Evolutionary conservation across 1,140 invertebrate genomes (phyloP).

Genomic region (Drosophila setifemur): DNA sequence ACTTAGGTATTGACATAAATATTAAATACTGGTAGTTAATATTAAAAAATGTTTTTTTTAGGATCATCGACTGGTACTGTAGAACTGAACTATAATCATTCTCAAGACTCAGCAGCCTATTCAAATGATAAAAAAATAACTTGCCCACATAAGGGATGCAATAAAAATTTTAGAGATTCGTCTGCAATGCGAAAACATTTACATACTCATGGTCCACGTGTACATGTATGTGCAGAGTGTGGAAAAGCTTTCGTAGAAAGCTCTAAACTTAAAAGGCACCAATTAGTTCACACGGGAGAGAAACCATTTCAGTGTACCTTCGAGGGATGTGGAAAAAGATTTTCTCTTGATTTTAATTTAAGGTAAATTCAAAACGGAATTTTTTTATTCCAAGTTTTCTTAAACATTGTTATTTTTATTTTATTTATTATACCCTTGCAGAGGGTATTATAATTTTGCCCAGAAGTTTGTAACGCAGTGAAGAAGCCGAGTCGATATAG

Average conservation of each 20-base stretch:
- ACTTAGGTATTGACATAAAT: slow-evolving; percentile 1
- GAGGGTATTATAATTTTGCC: too few species aligned
- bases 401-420: too few species aligned
- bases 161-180: slow-evolving; percentile 99
- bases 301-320: slow-evolving; percentile 99
- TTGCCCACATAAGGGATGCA: slow-evolving; percentile 97
- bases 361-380: slow-evolving; percentile 82
- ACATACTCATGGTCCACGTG: slow-evolving; percentile 97
- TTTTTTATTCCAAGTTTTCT: too few species aligned
- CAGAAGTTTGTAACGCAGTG: too few species aligned
- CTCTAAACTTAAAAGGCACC: slow-evolving; percentile 97
- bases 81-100: slow-evolving; percentile 1
- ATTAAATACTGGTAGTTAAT: not conserved
- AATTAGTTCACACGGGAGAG: slow-evolving; percentile 96
- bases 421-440: too few species aligned
- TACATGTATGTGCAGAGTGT: slow-evolving; percentile 98
- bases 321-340: slow-evolving; percentile 98
- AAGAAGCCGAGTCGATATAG: too few species aligned
- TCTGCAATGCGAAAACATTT: slow-evolving; percentile 99
- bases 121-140: slow-evolving; percentile 84
- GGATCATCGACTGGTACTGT: not conserved
- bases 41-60: not conserved
- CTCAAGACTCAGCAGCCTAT: slow-evolving; percentile 6
- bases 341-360: slow-evolving; percentile 97
- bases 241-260: slow-evolving; percentile 99